Percentiles rank a stretch among this genome's conserved stretches.
These are phyloP conservation scores for Austrofundulus limnaeus DNA, from an alignment of 2,113 vertebrate species.

Conservation along the genomic window DNA sequence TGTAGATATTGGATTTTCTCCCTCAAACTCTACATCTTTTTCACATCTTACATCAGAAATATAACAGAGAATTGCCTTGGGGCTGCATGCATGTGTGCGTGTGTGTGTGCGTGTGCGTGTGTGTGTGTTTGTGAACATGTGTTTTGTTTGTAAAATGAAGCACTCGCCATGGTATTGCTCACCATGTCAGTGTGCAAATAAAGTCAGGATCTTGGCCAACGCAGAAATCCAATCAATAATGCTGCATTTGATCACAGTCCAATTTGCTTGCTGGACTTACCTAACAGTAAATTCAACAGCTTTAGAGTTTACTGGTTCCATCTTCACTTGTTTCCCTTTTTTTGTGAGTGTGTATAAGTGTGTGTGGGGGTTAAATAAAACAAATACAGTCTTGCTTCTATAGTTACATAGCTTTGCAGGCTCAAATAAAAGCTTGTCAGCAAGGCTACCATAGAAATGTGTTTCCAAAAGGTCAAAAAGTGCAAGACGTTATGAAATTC, in stretches of 20 bases:
- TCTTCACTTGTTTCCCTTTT: slow-evolving; percentile 36
- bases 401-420: slow-evolving; percentile 42
- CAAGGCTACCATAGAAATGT: slow-evolving; percentile 54
- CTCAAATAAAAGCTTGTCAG: slow-evolving; percentile 54
- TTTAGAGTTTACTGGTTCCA: slow-evolving; percentile 53
- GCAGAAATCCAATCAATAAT: slow-evolving; percentile 72
- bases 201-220: slow-evolving; percentile 64
- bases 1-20: slow-evolving; percentile 70
- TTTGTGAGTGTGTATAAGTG: not conserved
- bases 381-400: slow-evolving; percentile 41
- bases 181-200: slow-evolving; percentile 65
- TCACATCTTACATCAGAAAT: slow-evolving; percentile 54
- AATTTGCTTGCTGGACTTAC: slow-evolving; percentile 66
- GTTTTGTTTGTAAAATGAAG: slow-evolving; percentile 61
- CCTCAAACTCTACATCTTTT: slow-evolving; percentile 50
- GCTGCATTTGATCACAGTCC: slow-evolving; percentile 65
- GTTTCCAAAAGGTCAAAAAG: slow-evolving; percentile 61
- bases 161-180: slow-evolving; percentile 45
- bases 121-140: slow-evolving; percentile 24
- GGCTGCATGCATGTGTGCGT: slow-evolving; percentile 29
- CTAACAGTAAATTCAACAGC: slow-evolving; percentile 61
- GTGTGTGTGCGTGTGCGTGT: slow-evolving; percentile 27
- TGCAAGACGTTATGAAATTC: slow-evolving; percentile 37
- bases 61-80: slow-evolving; percentile 49
- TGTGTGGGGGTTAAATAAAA: slow-evolving; percentile 59